Evolutionary conservation across 2,888 invertebrate genomes (phyloP).

Genomic region (Drosophila diplacantha): DNA sequence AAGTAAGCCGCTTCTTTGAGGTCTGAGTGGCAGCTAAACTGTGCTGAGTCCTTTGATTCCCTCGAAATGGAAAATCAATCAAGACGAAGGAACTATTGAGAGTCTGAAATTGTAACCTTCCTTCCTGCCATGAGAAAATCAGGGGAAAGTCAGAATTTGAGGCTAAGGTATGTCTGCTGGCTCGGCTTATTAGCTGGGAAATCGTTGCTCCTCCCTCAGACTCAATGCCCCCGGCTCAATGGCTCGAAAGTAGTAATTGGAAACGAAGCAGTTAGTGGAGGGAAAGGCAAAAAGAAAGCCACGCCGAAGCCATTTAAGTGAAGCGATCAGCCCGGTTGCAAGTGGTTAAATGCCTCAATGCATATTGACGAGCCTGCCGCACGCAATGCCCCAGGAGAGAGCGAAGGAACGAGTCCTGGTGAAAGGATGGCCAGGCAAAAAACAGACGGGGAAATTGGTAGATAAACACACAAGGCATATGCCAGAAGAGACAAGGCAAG

Average conservation of each 20-base stretch:
- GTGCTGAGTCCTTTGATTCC: conserved; percentile 2
- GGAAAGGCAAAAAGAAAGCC: neutral
- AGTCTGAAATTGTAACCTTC: neutral
- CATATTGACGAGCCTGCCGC: conserved; percentile 50
- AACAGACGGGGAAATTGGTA: conserved; percentile 8
- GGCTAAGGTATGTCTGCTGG: neutral
- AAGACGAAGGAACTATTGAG: neutral
- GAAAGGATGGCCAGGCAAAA: conserved; percentile 15
- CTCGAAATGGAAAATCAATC: conserved; percentile 26
- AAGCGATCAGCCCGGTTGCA: conserved; percentile 31
- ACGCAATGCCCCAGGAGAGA: conserved; percentile 42
- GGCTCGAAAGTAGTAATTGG: conserved; percentile 53
- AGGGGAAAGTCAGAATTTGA: neutral
- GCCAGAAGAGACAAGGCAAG: conserved; percentile 13
- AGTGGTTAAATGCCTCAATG: conserved; percentile 46
- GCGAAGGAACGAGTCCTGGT: conserved; percentile 9
- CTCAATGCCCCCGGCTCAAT: conserved; percentile 25
- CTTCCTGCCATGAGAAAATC: neutral
- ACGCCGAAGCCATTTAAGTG: conserved; percentile 36
- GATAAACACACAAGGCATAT: conserved; percentile 17
- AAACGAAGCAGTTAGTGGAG: conserved; percentile 28
- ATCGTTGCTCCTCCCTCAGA: too few relatives aligned
- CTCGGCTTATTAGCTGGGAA: conserved; percentile 3
- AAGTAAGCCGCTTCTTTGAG: conserved; percentile 1
- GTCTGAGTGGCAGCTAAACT: conserved; percentile 7